phyloP scores from a whole-genome alignment of 2,888 invertebrate species.

The Tridacna gigas region DNA sequence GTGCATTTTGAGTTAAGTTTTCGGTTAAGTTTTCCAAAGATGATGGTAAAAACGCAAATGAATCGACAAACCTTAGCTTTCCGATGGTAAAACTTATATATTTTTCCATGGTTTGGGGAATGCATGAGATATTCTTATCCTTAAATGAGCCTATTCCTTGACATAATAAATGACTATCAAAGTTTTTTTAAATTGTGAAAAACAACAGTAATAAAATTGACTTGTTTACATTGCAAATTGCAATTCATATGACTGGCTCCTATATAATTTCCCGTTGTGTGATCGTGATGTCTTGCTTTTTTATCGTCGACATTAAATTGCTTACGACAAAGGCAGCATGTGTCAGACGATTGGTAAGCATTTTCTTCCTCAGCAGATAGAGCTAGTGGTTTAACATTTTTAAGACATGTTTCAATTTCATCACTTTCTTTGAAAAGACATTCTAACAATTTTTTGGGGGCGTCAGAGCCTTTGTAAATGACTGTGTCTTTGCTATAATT shows the following conservation, averaged over 20 bases:
- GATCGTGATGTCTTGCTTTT: constrained; percentile 38
- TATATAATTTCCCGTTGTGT: constrained; percentile 34
- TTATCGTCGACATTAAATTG: neutral
- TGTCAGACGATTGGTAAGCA: constrained; percentile 50
- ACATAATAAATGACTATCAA: constrained; percentile 39
- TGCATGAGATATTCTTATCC: constrained; percentile 20
- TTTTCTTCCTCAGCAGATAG: neutral
- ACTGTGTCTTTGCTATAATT: constrained; percentile 29
- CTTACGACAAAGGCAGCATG: constrained; percentile 8
- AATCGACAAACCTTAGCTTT: constrained; percentile 48
- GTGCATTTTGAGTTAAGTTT: constrained; percentile 42
- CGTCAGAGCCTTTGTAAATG: constrained; percentile 14
- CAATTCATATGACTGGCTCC: constrained; percentile 33
- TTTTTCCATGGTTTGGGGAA: constrained; percentile 43
- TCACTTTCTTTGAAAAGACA: constrained; percentile 29
- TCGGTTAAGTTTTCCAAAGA: constrained; percentile 32
- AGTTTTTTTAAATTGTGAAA: constrained; percentile 42
- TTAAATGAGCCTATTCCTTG: constrained; percentile 31
- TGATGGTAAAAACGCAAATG: constrained; percentile 43
- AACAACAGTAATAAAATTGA: constrained; percentile 31
- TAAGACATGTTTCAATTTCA: constrained; percentile 33
- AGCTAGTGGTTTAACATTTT: constrained; percentile 24
- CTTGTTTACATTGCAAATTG: constrained; percentile 33
- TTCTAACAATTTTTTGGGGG: constrained; percentile 28
- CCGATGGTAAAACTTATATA: constrained; percentile 52